Base-by-base conservation (phyloP, 2,888 invertebrate genomes). In the Cyclophora albipunctata region DNA sequence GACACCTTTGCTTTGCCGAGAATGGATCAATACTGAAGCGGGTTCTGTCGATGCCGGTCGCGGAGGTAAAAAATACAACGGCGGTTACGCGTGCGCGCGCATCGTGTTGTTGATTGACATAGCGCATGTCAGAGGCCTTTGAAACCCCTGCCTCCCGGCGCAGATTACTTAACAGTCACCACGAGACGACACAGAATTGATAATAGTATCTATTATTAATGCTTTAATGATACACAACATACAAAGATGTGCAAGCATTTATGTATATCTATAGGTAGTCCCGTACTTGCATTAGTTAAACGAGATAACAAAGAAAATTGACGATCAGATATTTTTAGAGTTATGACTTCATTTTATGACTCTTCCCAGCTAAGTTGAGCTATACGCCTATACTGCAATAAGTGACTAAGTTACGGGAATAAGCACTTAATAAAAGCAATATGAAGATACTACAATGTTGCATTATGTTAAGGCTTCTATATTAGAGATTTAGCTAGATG, bases 1-100 rank as follows among this genome's bases (percentile, higher is more conserved):
- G 66, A 72, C 82, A 71, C 78, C 76, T 70, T 78, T 71, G 68
- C 80, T 71, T 75, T 78, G 74, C 79, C 73, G 67, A 74, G 72
- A 77, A 80, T 74, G 85, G 86, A 86, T 86, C 86, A 86, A 86
- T 86, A 86, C 86, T 86, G 73, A 37, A 37, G 37, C 58, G 62
- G 67, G 62, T 64, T 63, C 60, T 63, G 69, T 74, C 66, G 71
- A 63, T 70, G 72, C 75, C 77, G 77, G 78, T 71, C 20, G 20
- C 20, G 76, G 75, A 74, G 73, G 78, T 71, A 78, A 78, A 81
- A 81, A 80, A 78, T 69, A 76, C 70, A 69, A 69, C 66, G 68
- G 64, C 66, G 61, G 71, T 66, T 67, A 76, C 73, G 77, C 78
- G 71, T 83, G 84, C 85, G 85, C 84, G 84, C 83, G 82, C 85